Evolutionary conservation across 2,113 vertebrate species (phyloP), one percentile per base, ranked within the genome.

Genomic region (Vimba vimba): DNA sequence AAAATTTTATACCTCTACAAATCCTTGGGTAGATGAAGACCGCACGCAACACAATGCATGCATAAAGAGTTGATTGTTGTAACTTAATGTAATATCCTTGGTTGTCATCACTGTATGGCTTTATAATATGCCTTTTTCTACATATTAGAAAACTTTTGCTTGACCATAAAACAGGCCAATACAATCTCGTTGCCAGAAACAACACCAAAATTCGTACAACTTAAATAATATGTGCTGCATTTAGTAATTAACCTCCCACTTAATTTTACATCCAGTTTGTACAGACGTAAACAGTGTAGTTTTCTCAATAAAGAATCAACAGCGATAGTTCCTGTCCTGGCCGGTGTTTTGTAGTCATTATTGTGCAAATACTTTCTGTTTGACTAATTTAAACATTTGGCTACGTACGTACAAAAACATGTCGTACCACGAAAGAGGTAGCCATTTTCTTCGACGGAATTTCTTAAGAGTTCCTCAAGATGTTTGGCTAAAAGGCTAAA

Each of bases 401-500:
- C 21, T 57, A 36, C 23, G 23, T 25, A 55, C n/a, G 50, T 25
- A 43, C 47, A 73, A 83, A 83, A 52, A 59, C 36, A 83, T 71
- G 6, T 6, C 52, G 5, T 83, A 87, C 83, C 86, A 15, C 12
- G 7, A 74, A n/a, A 33, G 17, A 73, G 0, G 23, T 73, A 43
- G 86, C 79, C 88, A 89, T 85, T 86, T 60, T 66, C 55, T 19
- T 23, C 33, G 11, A 30, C 8, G 47, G 19, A 3, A 27, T 17
- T 30, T 79, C 1, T 59, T 15, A 75, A 39, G 43, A 62, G 9
- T 15, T 12, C 23, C 80, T 74, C 23, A 12, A 33, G 0, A 80
- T 83, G 62, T 50, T 76, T 66, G 23, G 71, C 85, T 82, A 83
- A 62, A 27, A 4, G 3, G 85, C 88, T 87, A 87, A 89, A 89